Evolutionary conservation across 2,888 invertebrate genomes (phyloP), one percentile per base, ranked within the genome.

Genomic region (Drosophila meridionalis): DNA sequence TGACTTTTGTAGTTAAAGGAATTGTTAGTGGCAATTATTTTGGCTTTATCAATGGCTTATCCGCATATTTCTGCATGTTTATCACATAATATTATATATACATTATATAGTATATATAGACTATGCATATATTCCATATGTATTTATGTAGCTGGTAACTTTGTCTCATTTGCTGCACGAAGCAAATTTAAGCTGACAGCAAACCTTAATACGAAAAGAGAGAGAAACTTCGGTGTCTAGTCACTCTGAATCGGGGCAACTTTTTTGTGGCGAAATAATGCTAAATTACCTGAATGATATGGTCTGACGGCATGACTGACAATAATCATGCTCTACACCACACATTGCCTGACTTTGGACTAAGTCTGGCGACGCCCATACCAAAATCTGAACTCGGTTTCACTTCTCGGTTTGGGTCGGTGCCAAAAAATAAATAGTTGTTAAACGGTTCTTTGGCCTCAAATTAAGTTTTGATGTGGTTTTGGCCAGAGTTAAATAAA

Each of bases 141-240:
- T 55, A 64, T 77, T 79, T 75, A 62, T 53, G 66, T 50, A 14
- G 68, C 63, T 36, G 62, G 11, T 69, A 52, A 52, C 55, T 75
- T 68, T 76, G 71, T 66, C 64, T 73, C 65, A 77, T 73, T 80
- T 73, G 64, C 78, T 67, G 78, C 79, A 81, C 79, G 79, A 80
- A 67, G 47, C 65, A 73, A 69, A 73, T 74, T 59, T 58, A 62
- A 70, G 36, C 60, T 59, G 71, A 81, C 79, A 81, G 61, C 66
- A 56, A 32, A 12, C 2, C 20, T 26, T 36, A 9, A 36, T 11
- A 32, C n/a, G 28, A 28, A 9, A n/a, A 11, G 38, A 30, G 32
- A 48, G 26, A 43, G 32, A 38, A 42, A 14, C 14, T 11, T 3
- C 2, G 20, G 45, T 14, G 32, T 36, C 38, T 53, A 28, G 34